Evolutionary conservation across 2,888 invertebrate genomes (phyloP).

Genomic region (Melieria picta): DNA sequence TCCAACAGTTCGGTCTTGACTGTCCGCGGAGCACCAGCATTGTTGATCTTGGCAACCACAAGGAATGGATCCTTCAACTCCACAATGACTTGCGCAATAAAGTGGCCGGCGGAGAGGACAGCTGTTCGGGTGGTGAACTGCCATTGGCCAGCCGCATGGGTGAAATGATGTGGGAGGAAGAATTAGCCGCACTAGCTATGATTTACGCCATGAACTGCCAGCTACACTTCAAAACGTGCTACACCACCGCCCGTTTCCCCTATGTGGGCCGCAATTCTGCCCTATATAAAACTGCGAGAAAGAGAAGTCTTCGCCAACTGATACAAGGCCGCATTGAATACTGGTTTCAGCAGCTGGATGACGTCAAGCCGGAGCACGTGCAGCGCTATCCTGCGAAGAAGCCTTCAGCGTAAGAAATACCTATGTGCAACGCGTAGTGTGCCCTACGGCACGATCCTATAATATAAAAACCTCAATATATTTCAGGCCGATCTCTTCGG

Average conservation of each 20-base stretch:
- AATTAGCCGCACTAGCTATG: conserved; percentile 54
- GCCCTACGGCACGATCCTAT: no score
- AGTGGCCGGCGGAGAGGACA: conserved; percentile 45
- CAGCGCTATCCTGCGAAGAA: neutral
- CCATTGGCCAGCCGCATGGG: conserved; percentile 55
- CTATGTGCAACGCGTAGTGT: neutral
- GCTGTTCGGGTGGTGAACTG: conserved; percentile 37
- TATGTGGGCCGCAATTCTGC: conserved; percentile 57
- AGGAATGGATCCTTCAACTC: neutral
- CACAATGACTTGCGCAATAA: conserved; percentile 37
- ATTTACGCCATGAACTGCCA: conserved; percentile 53
- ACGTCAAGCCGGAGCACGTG: neutral
- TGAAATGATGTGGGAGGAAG: conserved; percentile 55
- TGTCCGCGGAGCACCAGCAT: neutral
- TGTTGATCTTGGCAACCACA: neutral
- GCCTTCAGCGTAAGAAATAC: conserved; percentile 3
- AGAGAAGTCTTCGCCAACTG: neutral
- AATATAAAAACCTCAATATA: no score
- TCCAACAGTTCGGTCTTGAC: no score
- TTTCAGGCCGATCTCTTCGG: no score
- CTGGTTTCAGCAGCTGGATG: conserved; percentile 13
- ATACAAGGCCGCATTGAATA: neutral
- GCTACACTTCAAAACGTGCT: conserved; percentile 54
- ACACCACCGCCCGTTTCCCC: conserved; percentile 50
- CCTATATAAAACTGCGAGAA: conserved; percentile 39